Conservation (phyloP, 2,797 vertebrate genomes). For the Coluber constrictor region DNA sequence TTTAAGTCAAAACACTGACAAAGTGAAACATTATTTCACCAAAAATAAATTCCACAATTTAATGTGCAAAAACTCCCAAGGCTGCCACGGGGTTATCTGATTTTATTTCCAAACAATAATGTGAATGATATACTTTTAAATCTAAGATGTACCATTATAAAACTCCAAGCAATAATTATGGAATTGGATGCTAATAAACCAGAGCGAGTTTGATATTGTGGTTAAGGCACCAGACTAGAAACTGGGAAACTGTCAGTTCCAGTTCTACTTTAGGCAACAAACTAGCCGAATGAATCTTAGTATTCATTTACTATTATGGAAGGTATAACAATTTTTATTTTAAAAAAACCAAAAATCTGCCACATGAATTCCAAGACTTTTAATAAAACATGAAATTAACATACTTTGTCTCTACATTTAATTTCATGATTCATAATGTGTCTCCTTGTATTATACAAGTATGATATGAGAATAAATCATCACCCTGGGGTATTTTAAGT, state of each 20-base stretch:
- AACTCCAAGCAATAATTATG: not conserved
- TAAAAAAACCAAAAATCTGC: not conserved
- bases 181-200: slow-evolving; percentile 16
- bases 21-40: not conserved
- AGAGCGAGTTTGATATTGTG: not conserved
- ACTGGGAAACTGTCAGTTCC: not conserved
- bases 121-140: not conserved
- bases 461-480: slow-evolving; percentile 34
- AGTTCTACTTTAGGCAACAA: not conserved
- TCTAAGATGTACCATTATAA: slow-evolving; percentile 10
- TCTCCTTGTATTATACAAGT: slow-evolving; percentile 35
- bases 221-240: not conserved
- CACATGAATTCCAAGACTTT: not conserved
- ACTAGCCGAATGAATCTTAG: not conserved
- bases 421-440: slow-evolving; percentile 32
- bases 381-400: slow-evolving; percentile 38
- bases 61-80: not conserved
- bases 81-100: not conserved
- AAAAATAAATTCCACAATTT: not conserved
- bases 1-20: not conserved
- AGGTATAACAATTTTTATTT: not conserved
- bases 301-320: slow-evolving; percentile 8
- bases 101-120: not conserved
- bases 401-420: slow-evolving; percentile 24
- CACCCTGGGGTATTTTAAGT: slow-evolving; percentile 30